phyloP scores from a whole-genome alignment of 2,888 invertebrate species.

The Acleris sparsana region DNA sequence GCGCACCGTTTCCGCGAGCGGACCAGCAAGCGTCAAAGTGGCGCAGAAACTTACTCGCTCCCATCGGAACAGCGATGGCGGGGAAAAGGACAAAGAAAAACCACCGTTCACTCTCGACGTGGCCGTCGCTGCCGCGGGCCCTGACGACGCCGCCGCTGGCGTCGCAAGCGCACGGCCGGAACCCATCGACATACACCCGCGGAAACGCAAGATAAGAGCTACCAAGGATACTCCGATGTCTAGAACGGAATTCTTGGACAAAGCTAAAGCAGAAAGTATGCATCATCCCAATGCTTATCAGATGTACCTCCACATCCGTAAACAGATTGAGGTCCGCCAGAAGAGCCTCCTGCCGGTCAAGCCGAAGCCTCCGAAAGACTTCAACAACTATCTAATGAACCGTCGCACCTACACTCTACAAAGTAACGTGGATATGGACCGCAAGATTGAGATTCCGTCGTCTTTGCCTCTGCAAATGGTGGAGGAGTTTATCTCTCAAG shows the following conservation, averaged over 20 bases:
- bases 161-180: slow-evolving; percentile 30
- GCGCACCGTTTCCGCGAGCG: slow-evolving; percentile 34
- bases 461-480: slow-evolving; percentile 86
- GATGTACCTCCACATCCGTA: slow-evolving; percentile 91
- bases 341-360: slow-evolving; percentile 90
- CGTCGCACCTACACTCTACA: slow-evolving; percentile 92
- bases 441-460: slow-evolving; percentile 85
- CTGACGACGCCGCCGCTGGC: slow-evolving; percentile 16
- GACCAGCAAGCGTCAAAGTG: slow-evolving; percentile 23
- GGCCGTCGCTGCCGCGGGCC: slow-evolving; percentile 12
- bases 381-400: slow-evolving; percentile 94
- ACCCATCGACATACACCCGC: slow-evolving; percentile 85
- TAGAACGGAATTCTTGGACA: slow-evolving; percentile 28
- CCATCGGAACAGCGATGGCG: slow-evolving; percentile 75
- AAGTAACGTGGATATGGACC: slow-evolving; percentile 87
- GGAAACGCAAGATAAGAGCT: slow-evolving; percentile 91
- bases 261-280: slow-evolving; percentile 70
- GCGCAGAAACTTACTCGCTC: slow-evolving; percentile 51
- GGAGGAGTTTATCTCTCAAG: slow-evolving; percentile 90
- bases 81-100: slow-evolving; percentile 35
- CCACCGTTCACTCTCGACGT: slow-evolving; percentile 13
- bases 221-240: slow-evolving; percentile 77
- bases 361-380: slow-evolving; percentile 95
- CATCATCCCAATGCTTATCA: slow-evolving; percentile 93
- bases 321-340: slow-evolving; percentile 90